Evolutionary conservation across 2,888 invertebrate genomes (phyloP).

Genomic region (Conistra vaccinii): DNA sequence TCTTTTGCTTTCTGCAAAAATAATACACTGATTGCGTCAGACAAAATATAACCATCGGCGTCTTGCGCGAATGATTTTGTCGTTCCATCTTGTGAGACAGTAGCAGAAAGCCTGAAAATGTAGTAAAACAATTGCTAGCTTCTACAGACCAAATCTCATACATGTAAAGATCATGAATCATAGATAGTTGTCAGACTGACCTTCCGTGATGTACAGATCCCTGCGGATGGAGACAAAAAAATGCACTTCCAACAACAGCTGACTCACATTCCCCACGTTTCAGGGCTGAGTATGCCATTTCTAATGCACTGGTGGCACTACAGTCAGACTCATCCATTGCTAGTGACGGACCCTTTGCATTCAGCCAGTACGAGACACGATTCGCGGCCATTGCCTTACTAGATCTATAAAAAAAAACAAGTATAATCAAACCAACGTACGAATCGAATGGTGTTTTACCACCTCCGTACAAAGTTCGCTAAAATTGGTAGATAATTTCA

Average conservation of each 20-base stretch:
- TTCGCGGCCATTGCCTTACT: constrained; percentile 76
- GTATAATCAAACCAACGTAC: too few relatives aligned
- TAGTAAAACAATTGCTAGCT: background rate
- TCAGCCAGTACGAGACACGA: constrained; percentile 74
- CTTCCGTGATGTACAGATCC: constrained; percentile 77
- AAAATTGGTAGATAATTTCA: too few relatives aligned
- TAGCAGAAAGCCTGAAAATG: constrained; percentile 9
- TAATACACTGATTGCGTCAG: constrained; percentile 16
- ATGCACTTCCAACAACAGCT: constrained; percentile 91
- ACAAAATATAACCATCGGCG: constrained; percentile 14
- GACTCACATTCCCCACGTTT: constrained; percentile 79
- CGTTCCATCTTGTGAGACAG: constrained; percentile 1
- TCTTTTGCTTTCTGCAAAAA: constrained; percentile 17
- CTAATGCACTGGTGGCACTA: constrained; percentile 77
- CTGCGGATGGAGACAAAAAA: constrained; percentile 90
- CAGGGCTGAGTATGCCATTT: constrained; percentile 71
- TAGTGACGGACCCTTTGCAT: constrained; percentile 81
- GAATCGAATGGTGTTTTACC: too few relatives aligned
- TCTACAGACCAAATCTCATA: background rate
- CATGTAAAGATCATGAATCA: background rate
- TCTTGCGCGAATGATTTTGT: constrained; percentile 23
- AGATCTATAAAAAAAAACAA: background rate
- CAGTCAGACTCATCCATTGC: constrained; percentile 79
- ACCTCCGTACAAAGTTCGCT: too few relatives aligned
- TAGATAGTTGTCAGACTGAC: constrained; percentile 46